phyloP scores from a whole-genome alignment of 2,888 invertebrate species.

The Ischnus inquisitorius region DNA sequence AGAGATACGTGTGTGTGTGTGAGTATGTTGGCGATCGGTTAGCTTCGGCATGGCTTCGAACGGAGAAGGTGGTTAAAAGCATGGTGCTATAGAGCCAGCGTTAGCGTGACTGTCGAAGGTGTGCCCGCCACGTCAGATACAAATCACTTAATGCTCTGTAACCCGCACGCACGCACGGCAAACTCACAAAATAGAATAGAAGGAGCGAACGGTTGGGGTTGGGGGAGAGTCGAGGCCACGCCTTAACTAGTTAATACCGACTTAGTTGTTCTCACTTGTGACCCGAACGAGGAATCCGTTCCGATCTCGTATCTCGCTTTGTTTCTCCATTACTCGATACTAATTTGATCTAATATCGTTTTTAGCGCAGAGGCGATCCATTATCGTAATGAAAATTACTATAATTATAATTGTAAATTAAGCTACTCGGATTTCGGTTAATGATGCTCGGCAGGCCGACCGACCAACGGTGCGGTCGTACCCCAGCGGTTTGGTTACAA shows the following conservation, averaged over 20 bases:
- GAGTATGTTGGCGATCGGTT: constrained; percentile 15
- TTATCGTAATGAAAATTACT: not conserved
- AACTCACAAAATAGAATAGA: not conserved
- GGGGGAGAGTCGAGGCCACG: constrained; percentile 21
- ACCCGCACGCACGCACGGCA: constrained; percentile 65
- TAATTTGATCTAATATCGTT: not conserved
- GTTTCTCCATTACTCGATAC: not conserved
- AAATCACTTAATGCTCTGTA: constrained; percentile 72
- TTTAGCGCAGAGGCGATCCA: not conserved
- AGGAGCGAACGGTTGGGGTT: not conserved
- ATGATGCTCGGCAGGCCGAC: no score
- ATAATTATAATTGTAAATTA: not conserved
- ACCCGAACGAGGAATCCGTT: not conserved
- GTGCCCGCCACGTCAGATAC: constrained; percentile 69
- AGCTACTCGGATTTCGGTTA: not conserved
- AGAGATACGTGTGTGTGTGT: not conserved
- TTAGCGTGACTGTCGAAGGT: constrained; percentile 71
- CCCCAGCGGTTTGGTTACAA: not conserved
- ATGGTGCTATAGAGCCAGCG: constrained; percentile 30
- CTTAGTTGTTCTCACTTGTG: constrained; percentile 27
- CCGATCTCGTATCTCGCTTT: not conserved
- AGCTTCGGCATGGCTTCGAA: constrained; percentile 1
- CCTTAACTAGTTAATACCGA: constrained; percentile 53
- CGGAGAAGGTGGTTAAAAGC: constrained; percentile 8
- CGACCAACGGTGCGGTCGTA: no score